Percentiles rank a stretch among this genome's conserved stretches.
These are phyloP conservation scores for Idris sp. DNA, from an alignment of 1,140 invertebrate species.

Conservation along the genomic window DNA sequence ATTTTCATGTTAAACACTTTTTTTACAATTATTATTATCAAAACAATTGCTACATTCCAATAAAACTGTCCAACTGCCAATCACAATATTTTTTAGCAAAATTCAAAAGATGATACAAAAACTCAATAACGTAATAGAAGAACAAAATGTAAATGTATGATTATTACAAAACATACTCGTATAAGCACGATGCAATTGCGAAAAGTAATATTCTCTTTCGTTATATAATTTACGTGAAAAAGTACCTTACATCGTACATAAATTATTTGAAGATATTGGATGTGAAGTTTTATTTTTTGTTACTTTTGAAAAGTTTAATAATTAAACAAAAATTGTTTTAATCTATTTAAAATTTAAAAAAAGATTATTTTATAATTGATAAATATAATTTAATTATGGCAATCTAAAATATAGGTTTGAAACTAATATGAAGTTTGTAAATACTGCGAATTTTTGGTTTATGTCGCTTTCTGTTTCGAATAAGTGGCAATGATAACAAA, in stretches of 20 bases:
- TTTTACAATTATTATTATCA: constrained; percentile 14
- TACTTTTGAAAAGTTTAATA: too few species aligned
- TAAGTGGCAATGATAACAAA: constrained; percentile 41
- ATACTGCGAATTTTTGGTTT: constrained; percentile 63
- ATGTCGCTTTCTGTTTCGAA: constrained; percentile 49
- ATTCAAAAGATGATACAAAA: constrained; percentile 35
- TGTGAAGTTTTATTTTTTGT: constrained; percentile 9
- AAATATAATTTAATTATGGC: constrained; percentile 19
- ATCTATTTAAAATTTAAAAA: too few species aligned
- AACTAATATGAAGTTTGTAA: constrained; percentile 62
- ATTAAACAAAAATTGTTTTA: too few species aligned
- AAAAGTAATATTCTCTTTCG: constrained; percentile 25
- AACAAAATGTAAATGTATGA: constrained; percentile 54
- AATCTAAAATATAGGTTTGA: constrained; percentile 26
- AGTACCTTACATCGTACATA: background rate
- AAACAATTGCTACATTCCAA: constrained; percentile 70
- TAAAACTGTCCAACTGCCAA: constrained; percentile 68
- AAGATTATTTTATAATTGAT: too few species aligned
- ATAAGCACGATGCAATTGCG: constrained; percentile 40
- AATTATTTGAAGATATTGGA: constrained; percentile 10
- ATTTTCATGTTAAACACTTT: constrained; percentile 8
- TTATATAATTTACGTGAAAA: constrained; percentile 18
- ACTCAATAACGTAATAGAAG: constrained; percentile 31
- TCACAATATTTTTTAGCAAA: constrained; percentile 38
- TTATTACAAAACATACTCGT: constrained; percentile 28